Base-by-base conservation (phyloP, 2,113 vertebrate species). In the Leptosomus discolor region DNA sequence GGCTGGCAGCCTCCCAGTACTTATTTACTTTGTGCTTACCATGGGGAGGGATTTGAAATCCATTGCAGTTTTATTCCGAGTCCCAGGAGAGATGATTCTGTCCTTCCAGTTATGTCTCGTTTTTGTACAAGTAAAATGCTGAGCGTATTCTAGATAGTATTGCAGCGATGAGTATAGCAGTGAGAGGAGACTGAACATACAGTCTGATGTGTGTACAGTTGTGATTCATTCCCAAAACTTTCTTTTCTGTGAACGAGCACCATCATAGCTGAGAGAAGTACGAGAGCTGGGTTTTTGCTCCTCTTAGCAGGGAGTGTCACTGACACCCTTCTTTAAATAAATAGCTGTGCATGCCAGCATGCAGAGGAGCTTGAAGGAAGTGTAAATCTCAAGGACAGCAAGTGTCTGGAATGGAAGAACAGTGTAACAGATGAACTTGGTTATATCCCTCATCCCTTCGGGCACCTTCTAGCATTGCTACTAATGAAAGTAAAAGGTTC, bases 1-100 rank as follows among this genome's bases (percentile, higher is more conserved):
- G 36, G 56, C 87, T 96, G 94, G 93, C 92, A 90, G 81, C 54
- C 32, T 94, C 85, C 78, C 88, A 79, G 67, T 27, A n/a, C 57
- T 74, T 64, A 36, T 73, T 93, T 65, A 58, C 93, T 50, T 56
- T 39, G 69, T 29, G 43, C 53, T 91, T 36, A 36, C 65, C 36
- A 6, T 4, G 19, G 73, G 53, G 53, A 82, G 65, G 61, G 53
- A 60, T 75, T 22, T 22, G 73, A 87, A 87, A 60, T 50, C 32
- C 76, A 4, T 20, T n/a, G 13, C 58, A 15, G 14, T 48, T 87
- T 63, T 30, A 36, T 68, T 53, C 22, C 4, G 10, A 9, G 23
- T 83, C 85, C 79, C 37, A 3, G n/a, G 48, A 43, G 79, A 36
- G 64, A 16, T 6, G 75, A 41, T 79, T 63, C 58, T 36, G 34